Evolutionary conservation across 37 sponge, comb jelly and placozoan species (phyloP).

Genomic region (Cliona cf. orientalis): DNA sequence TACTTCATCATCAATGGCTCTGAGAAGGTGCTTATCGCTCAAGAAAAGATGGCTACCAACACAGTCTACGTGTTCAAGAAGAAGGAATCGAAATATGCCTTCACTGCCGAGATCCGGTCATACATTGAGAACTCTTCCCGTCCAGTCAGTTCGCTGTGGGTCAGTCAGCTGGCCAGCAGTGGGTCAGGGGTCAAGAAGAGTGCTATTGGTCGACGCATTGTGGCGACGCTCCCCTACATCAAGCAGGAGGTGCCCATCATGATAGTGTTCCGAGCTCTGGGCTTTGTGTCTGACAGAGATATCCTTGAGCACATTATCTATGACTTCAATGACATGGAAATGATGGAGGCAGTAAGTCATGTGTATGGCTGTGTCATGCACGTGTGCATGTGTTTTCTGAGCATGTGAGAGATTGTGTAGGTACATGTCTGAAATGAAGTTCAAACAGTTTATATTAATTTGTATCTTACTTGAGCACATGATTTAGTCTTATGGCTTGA

Average conservation of each 20-base stretch:
- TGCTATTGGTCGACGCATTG: slow-evolving; percentile 94
- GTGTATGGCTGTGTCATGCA: no score
- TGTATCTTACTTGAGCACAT: no score
- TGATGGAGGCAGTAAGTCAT: slow-evolving; percentile 98
- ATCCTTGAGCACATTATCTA: slow-evolving; percentile 99
- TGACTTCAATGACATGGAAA: slow-evolving; percentile 98
- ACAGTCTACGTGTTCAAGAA: slow-evolving; percentile 97
- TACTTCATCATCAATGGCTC: slow-evolving; percentile 99
- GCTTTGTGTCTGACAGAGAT: slow-evolving; percentile 98
- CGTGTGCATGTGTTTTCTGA: no score
- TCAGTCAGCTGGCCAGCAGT: slow-evolving; percentile 95
- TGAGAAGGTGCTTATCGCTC: slow-evolving; percentile 99
- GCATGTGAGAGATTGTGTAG: slow-evolving; percentile 29
- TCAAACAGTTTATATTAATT: neutral
- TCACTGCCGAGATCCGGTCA: slow-evolving; percentile 97
- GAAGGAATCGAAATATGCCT: slow-evolving; percentile 99
- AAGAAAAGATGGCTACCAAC: slow-evolving; percentile 99
- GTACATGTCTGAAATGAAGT: neutral
- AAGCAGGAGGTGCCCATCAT: slow-evolving; percentile 98
- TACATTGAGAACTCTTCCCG: slow-evolving; percentile 99
- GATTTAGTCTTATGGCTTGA: no score
- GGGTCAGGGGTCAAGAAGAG: slow-evolving; percentile 92
- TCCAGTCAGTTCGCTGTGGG: slow-evolving; percentile 97
- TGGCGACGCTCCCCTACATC: slow-evolving; percentile 98
- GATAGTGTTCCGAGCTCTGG: slow-evolving; percentile 98